phyloP scores from a whole-genome alignment of 2,888 invertebrate genomes.

The Lycophotia porphyrea region DNA sequence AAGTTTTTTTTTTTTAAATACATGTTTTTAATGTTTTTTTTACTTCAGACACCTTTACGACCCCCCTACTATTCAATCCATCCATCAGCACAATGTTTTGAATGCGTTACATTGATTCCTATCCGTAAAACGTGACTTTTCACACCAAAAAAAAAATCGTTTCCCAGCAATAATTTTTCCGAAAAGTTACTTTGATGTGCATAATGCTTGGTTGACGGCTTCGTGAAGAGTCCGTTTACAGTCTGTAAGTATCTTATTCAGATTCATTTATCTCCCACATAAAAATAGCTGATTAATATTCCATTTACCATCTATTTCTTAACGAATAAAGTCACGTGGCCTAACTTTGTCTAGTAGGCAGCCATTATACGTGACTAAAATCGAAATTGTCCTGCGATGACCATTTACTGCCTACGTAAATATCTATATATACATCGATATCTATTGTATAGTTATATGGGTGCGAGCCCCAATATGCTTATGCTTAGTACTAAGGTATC shows the following conservation, averaged over 20 bases:
- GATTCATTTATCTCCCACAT: conserved; percentile 8
- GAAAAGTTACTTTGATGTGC: too few species aligned
- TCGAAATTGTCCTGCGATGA: conserved; percentile 13
- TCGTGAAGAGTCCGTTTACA: too few species aligned
- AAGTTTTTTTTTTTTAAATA: too few species aligned
- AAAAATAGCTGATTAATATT: conserved; percentile 13
- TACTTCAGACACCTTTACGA: too few species aligned
- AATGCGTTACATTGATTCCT: too few species aligned
- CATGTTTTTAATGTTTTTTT: too few species aligned
- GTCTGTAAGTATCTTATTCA: background rate
- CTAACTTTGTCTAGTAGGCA: background rate
- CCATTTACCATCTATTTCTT: conserved; percentile 2
- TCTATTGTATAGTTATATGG: background rate
- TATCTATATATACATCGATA: background rate
- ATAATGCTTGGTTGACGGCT: too few species aligned
- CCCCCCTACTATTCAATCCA: too few species aligned
- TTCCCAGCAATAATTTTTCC: too few species aligned
- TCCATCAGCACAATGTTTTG: too few species aligned
- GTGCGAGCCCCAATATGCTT: background rate
- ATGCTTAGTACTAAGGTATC: background rate
- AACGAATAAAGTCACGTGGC: conserved; percentile 5
- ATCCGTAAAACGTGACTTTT: too few species aligned
- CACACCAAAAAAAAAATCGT: too few species aligned
- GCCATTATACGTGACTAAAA: conserved; percentile 32
- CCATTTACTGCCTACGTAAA: background rate